These are phyloP conservation scores for Tubiluchus corallicola DNA, from an alignment of 2,888 invertebrate species.

Conservation along the genomic window DNA sequence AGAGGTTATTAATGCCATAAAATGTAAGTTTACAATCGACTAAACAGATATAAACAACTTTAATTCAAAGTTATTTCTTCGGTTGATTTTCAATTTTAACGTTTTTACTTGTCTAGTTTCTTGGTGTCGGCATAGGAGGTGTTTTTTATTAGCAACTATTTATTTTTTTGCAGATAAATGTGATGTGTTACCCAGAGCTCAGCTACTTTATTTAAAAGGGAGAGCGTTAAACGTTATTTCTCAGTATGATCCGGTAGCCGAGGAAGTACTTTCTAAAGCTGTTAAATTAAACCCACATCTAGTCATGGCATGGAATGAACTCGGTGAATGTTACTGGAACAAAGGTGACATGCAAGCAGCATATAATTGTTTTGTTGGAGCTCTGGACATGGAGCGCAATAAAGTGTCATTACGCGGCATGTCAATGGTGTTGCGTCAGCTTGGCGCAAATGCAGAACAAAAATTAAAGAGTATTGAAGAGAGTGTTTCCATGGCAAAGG, in stretches of 20 bases:
- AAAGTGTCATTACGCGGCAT: constrained; percentile 55
- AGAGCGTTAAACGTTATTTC: constrained; percentile 50
- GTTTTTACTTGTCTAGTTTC: no score
- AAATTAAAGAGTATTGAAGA: constrained; percentile 42
- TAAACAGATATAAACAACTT: neutral
- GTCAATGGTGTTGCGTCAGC: constrained; percentile 58
- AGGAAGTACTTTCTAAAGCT: constrained; percentile 55
- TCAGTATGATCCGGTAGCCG: constrained; percentile 46
- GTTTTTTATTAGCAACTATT: no score
- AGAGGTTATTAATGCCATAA: constrained; percentile 42
- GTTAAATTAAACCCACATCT: constrained; percentile 63
- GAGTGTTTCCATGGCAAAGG: constrained; percentile 57
- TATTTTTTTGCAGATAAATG: neutral
- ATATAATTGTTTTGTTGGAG: constrained; percentile 60
- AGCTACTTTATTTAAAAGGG: constrained; percentile 45
- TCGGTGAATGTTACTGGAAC: constrained; percentile 76
- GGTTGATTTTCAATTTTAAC: no score
- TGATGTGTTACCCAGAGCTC: constrained; percentile 20
- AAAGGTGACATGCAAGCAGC: constrained; percentile 58
- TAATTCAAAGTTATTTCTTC: no score
- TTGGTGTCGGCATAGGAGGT: no score
- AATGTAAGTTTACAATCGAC: constrained; percentile 35
- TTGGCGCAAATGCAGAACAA: constrained; percentile 34
- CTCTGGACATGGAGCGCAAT: constrained; percentile 34
- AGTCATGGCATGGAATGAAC: constrained; percentile 66